Conservation (phyloP, 1,140 invertebrate genomes). For the Drosophila burlai region DNA sequence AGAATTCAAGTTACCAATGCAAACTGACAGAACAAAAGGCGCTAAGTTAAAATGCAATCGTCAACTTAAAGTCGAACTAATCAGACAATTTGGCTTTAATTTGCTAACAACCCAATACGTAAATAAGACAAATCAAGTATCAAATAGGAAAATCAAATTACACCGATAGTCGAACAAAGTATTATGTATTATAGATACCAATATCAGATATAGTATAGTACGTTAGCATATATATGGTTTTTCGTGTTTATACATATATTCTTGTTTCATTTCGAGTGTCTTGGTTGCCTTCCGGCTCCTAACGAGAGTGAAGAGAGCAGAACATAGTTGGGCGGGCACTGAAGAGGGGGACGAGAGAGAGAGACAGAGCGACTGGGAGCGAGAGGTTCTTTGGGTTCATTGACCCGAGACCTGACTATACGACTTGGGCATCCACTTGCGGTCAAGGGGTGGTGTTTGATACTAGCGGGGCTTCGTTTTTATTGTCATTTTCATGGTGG, state of each 20-base stretch:
- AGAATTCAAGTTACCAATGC: constrained; percentile 60
- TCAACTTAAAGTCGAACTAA: constrained; percentile 48
- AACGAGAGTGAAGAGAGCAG: constrained; percentile 19
- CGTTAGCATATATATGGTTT: constrained; percentile 59
- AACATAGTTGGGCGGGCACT: constrained; percentile 13
- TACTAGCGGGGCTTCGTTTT: constrained; percentile 18
- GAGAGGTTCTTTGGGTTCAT: constrained; percentile 14
- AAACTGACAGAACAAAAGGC: constrained; percentile 28
- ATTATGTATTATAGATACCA: constrained; percentile 65
- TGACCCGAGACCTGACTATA: constrained; percentile 23
- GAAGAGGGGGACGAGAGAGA: not conserved
- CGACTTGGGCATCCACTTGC: constrained; percentile 33
- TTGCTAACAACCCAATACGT: constrained; percentile 30
- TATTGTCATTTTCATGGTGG: constrained; percentile 17
- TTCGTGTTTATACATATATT: constrained; percentile 45
- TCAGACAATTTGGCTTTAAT: constrained; percentile 28
- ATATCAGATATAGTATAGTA: constrained; percentile 69
- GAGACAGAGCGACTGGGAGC: not conserved
- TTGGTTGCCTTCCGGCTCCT: constrained; percentile 32
- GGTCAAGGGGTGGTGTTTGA: constrained; percentile 29
- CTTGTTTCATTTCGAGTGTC: constrained; percentile 35
- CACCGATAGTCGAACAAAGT: constrained; percentile 74
- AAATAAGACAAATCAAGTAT: constrained; percentile 39
- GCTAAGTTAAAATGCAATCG: constrained; percentile 43
- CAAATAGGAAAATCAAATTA: constrained; percentile 48